These are phyloP conservation scores for Pelodytes ibericus DNA, from an alignment of 2,797 vertebrate species.

Conservation along the genomic window DNA sequence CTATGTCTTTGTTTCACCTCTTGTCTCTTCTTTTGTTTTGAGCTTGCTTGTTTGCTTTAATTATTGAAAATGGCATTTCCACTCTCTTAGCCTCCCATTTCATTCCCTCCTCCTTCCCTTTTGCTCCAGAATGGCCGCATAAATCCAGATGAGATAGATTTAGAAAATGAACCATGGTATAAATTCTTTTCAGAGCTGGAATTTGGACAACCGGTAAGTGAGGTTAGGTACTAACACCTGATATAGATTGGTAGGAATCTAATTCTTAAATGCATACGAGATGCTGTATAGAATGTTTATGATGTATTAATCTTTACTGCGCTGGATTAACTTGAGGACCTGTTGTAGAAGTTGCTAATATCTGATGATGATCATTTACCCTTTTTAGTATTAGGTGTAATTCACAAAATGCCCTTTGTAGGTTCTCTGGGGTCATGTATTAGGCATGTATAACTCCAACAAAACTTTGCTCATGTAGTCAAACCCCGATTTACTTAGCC, in stretches of 20 bases:
- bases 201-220: constrained; percentile 99
- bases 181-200: constrained; percentile 99
- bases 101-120: constrained; percentile 78
- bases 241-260: constrained; percentile 58
- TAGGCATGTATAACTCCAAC: too few species aligned
- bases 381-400: too few species aligned
- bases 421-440: too few species aligned
- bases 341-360: not conserved
- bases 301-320: constrained; percentile 47
- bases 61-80: constrained; percentile 63
- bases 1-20: constrained; percentile 21
- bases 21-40: constrained; percentile 20
- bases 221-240: constrained; percentile 70
- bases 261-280: constrained; percentile 54
- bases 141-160: constrained; percentile 97
- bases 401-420: too few species aligned
- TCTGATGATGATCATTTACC: too few species aligned
- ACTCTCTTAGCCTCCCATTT: constrained; percentile 74
- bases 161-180: constrained; percentile 99
- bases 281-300: not conserved
- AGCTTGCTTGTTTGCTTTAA: constrained; percentile 54
- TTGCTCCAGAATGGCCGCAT: constrained; percentile 88
- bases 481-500: too few species aligned
- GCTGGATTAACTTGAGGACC: constrained; percentile 25
- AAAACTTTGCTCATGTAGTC: too few species aligned